Evolutionary conservation across 2,113 vertebrate genomes (phyloP), one percentile per base, ranked within the genome.

Genomic region (Tetraodon nigroviridis): DNA sequence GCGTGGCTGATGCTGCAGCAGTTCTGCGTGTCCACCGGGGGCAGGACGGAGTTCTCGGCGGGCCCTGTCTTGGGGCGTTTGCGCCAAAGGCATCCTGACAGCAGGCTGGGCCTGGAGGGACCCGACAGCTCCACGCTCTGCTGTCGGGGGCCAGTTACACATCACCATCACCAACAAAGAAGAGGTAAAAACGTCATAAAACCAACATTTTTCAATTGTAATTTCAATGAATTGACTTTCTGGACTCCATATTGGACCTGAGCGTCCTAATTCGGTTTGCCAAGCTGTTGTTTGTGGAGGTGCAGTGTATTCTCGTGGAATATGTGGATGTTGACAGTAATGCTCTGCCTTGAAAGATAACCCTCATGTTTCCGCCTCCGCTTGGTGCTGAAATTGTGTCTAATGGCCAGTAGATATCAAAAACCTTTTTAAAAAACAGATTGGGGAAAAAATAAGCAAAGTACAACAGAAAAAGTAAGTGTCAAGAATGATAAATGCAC

Each of bases 1-100:
- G 93, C 90, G 0, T 92, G 94, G 84, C 91, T 95, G 71, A 95
- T 92, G 78, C 92, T 96, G 62, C 92, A 90, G 82, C 94, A 95
- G 54, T 87, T 93, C 53, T 92, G 91, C 10, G 84, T 84, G 66
- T 90, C 90, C 73, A 90, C 75, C 0, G 83, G 88, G 24, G 92
- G 76, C 73, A 92, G 75, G 21, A 83, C 1, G 0, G 89, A 90
- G 77, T 89, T 90, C 55, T 89, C 87, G 42, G 86, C 69, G 0
- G 92, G 84, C 17, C 73, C 83, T 0, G 88, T 91, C 48, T 83
- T 88, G 1, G 85, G 85, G 13, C 78, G 82, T 73, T 90, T 90
- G 21, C 75, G 77, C 70, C 84, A 84, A 51, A 89, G 70, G 44
- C 88, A 92, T 13, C 75, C 75, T 4, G 86, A 65, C 24, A 89